Evolutionary conservation across 1,140 invertebrate genomes (phyloP), one percentile per base, ranked within the genome.

Genomic region (Anastrepha ludens): DNA sequence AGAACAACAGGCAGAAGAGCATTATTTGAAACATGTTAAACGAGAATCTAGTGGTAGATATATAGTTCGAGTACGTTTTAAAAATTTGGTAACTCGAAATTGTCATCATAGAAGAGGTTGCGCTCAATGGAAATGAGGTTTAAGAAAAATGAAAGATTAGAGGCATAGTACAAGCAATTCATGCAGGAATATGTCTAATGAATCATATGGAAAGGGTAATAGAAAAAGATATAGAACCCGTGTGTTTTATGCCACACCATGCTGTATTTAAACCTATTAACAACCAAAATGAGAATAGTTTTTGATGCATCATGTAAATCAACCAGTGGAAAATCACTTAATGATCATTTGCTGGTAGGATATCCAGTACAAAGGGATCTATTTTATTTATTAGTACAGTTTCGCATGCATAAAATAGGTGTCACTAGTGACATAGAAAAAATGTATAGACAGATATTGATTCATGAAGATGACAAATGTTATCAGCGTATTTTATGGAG

Each of bases 251-350:
- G 8, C 70, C 70, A 1, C 87, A 87, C 47, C 70, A 87, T 85
- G 87, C 87, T 2, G 74, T 87, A 58, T 47, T 44, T 47, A 59
- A 78, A 15, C 39, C 70, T 47, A 44, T 1, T 58, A 59, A 87
- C 67, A 20, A 87, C 87, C 4, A 81, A 78, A 41, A 7, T 87
- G 1, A 39, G 87, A 47, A 59, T 87, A 29, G 93, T 94, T 2
- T 94, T 93, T 87, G 91, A 94, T 70, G 93, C 90, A 7, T 93
- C 92, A 2, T 88, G 89, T 1, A 91, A 90, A 88, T 91, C 93
- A 2, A 88, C 89, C 0, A 88, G 88, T 2, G 92, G 91, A 0
- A 87, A 91, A 55, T 93, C 92, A 5, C 88, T 94, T 5, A 93
- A 93, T 87, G 91, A 93, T 65, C 89, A 89, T 3, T 90, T 93